phyloP scores from a whole-genome alignment of 2,797 vertebrate genomes.

The Gobio occitaniae region DNA sequence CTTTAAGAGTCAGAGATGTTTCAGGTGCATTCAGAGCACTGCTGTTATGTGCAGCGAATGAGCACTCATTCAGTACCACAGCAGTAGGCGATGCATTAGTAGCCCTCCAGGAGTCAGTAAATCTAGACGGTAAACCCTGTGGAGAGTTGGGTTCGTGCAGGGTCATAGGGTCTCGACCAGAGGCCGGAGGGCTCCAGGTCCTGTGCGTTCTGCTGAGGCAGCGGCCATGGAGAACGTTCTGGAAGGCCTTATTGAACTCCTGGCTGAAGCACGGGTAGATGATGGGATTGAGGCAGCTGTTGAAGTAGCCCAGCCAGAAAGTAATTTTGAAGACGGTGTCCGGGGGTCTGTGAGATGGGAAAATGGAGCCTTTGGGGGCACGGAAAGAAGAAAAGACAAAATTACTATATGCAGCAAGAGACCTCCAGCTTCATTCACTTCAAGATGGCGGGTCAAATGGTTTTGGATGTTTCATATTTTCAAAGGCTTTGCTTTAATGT shows the following conservation, averaged over 20 bases:
- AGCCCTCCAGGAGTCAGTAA: constrained; percentile 50
- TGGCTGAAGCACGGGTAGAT: constrained; percentile 96
- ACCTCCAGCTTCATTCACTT: not conserved
- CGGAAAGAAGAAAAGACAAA: not conserved
- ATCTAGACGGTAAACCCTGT: not conserved
- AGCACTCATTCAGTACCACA: not conserved
- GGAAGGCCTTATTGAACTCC: constrained; percentile 96
- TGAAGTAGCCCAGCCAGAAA: constrained; percentile 98
- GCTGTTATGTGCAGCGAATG: constrained; percentile 75
- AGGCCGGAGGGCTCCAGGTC: constrained; percentile 64
- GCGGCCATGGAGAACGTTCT: constrained; percentile 84
- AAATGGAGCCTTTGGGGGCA: constrained; percentile 86
- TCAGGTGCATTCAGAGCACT: constrained; percentile 84
- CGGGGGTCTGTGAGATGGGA: constrained; percentile 90
- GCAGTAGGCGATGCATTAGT: constrained; percentile 44
- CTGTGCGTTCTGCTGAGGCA: constrained; percentile 78
- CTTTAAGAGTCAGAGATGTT: constrained; percentile 47
- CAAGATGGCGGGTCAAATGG: constrained; percentile 3
- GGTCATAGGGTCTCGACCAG: constrained; percentile 5
- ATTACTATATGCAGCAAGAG: not conserved
- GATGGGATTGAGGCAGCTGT: constrained; percentile 98
- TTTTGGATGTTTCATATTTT: constrained; percentile 19
- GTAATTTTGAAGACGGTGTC: constrained; percentile 96
- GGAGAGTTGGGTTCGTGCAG: constrained; percentile 50
- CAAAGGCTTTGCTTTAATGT: constrained; percentile 3